Conservation (phyloP, 2,113 vertebrate genomes). For the Eira barbara region DNA sequence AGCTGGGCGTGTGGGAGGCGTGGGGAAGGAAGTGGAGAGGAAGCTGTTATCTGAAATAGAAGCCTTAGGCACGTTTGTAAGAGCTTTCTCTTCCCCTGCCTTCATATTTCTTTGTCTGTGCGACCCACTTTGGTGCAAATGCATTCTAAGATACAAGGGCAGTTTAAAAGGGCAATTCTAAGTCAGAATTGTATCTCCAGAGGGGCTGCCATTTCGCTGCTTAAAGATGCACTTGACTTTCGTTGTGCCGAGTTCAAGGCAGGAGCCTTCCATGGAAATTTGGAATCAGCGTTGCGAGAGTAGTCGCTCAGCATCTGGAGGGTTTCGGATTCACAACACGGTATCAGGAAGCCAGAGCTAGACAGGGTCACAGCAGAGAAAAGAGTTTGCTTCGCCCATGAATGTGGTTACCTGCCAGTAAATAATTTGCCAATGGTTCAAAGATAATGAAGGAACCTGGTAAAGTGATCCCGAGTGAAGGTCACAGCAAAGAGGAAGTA, state of each 20-base stretch:
- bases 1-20: background rate
- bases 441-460: background rate
- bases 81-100: background rate
- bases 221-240: background rate
- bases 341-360: conserved; percentile 33
- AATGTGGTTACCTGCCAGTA: conserved; percentile 1
- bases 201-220: conserved; percentile 29
- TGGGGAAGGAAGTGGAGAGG: background rate
- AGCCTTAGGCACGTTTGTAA: background rate
- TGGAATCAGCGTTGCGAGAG: background rate
- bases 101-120: background rate
- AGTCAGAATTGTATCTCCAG: conserved; percentile 49
- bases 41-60: background rate
- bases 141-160: conserved; percentile 8
- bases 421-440: conserved; percentile 38
- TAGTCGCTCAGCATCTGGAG: background rate
- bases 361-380: conserved; percentile 28
- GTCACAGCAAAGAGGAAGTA: background rate
- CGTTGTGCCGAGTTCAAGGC: conserved; percentile 18
- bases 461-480: background rate
- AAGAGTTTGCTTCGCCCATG: background rate
- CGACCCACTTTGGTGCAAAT: background rate
- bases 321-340: background rate
- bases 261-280: conserved; percentile 27
- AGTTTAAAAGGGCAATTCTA: conserved; percentile 47